Evolutionary conservation across 2,797 vertebrate species (phyloP), one percentile per base, ranked within the genome.

Genomic region (Argentina silus): DNA sequence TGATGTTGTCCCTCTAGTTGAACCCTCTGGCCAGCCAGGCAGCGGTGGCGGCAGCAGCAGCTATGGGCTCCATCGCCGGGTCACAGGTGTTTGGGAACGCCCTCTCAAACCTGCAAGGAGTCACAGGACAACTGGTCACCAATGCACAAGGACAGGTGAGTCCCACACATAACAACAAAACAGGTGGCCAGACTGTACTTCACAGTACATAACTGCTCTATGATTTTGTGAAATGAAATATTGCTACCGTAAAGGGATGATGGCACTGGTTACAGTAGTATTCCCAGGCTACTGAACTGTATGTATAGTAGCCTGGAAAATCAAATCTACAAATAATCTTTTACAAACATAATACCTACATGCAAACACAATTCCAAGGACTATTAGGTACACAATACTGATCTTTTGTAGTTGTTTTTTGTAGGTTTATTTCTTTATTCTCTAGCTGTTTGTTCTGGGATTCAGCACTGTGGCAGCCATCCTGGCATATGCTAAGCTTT

Each of bases 61-160:
- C 95, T 69, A 96, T 98, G 96, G 95, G 97, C 83, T 99, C 97
- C 70, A 94, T 98, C 83, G 94, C 97, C 3, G 94, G 96, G 63
- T 97, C 98, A 62, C 98, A 98, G 88, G 97, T 96, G 89, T 98
- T 99, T 88, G 95, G 97, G 78, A 98, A 95, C 85, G 88, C 96
- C 82, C 93, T 99, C 84, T 97, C 97, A 87, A 95, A 95, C 89
- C 95, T 99, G 88, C 98, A 98, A 90, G 97, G 97, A 79, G 96
- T 97, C 90, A 95, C 96, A 23, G 97, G 97, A 83, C 98, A 99
- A 89, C 95, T 99, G 75, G 97, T 99, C 93, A 99, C 97, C 93
- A 99, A 99, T 77, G 97, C 97, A 93, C 98, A 99, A 95, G 97
- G 98, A 96, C 98, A 99, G 96, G 98, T 98, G 91, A 95, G 97